These are phyloP conservation scores for Gymnosoma rotundatum DNA, from an alignment of 2,888 invertebrate genomes.

Conservation along the genomic window DNA sequence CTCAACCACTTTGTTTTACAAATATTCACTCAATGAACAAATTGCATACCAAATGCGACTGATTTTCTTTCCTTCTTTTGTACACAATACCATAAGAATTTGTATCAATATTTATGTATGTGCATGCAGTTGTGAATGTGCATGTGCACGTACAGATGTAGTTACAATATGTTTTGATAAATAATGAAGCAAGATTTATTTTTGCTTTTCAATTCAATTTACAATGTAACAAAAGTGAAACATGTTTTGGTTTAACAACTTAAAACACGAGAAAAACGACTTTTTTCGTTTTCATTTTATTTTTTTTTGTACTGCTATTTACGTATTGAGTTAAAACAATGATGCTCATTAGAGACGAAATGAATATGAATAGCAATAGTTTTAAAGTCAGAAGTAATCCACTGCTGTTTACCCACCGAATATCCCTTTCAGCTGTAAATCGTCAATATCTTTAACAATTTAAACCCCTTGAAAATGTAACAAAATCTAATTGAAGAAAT, in stretches of 20 bases:
- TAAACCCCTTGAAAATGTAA: too few species aligned
- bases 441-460: too few species aligned
- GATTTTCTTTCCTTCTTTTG: not conserved
- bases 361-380: too few species aligned
- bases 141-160: not conserved
- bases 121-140: not conserved
- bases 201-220: slow-evolving; percentile 11
- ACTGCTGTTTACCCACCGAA: too few species aligned
- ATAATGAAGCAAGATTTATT: not conserved
- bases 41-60: slow-evolving; percentile 48
- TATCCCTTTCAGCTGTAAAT: too few species aligned
- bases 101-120: not conserved
- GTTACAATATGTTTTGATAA: not conserved
- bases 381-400: too few species aligned
- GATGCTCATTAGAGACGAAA: too few species aligned
- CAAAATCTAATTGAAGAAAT: too few species aligned
- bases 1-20: slow-evolving; percentile 33
- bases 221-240: slow-evolving; percentile 17
- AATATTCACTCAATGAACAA: slow-evolving; percentile 58
- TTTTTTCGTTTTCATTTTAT: not conserved
- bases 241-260: slow-evolving; percentile 45
- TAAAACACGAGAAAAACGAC: not conserved
- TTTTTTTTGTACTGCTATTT: too few species aligned
- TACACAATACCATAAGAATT: not conserved
- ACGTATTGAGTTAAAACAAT: too few species aligned